A percentile compares a stretch with the other conserved stretches of the same genome.
Evolutionary conservation across 2,113 vertebrate species (phyloP).

Genomic region (Indri indri): DNA sequence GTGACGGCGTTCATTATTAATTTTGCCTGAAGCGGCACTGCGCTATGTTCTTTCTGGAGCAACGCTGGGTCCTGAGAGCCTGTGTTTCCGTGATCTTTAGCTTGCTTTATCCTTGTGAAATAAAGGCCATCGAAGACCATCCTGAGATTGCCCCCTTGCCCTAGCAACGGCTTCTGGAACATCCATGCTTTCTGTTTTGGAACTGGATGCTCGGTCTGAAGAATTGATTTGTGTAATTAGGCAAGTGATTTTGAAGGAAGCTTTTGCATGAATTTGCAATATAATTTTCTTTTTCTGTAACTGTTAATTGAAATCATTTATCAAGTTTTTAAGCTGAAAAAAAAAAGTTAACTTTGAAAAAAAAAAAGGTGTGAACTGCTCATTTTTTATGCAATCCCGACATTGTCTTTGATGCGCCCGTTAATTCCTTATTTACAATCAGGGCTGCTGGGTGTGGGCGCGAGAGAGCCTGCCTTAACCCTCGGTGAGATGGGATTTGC

Average conservation of each 20-base stretch:
- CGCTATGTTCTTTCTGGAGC: background rate
- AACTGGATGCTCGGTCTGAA: slow-evolving; percentile 44
- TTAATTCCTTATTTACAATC: slow-evolving; percentile 68
- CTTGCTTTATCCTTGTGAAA: background rate
- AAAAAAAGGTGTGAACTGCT: slow-evolving; percentile 76
- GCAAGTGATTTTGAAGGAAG: slow-evolving; percentile 68
- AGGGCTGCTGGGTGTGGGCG: background rate
- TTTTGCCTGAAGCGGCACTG: background rate
- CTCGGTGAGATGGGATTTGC: background rate
- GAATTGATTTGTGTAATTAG: slow-evolving; percentile 77
- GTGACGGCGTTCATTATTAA: background rate
- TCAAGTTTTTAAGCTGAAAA: slow-evolving; percentile 75
- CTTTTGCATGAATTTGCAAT: slow-evolving; percentile 78
- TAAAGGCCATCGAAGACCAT: background rate
- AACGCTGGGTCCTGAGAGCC: no score
- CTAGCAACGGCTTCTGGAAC: background rate
- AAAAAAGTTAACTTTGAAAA: slow-evolving; percentile 76
- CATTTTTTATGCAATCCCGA: slow-evolving; percentile 60
- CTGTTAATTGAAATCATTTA: slow-evolving; percentile 80
- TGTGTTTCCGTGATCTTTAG: background rate
- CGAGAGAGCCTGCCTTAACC: background rate
- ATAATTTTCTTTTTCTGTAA: slow-evolving; percentile 80
- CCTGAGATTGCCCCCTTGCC: background rate
- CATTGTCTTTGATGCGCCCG: slow-evolving; percentile 55
- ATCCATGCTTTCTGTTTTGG: slow-evolving; percentile 50